A percentile compares a stretch with the other conserved stretches of the same genome.
Conservation (phyloP, 2,113 vertebrate genomes). For the Pedionomus torquatus region DNA sequence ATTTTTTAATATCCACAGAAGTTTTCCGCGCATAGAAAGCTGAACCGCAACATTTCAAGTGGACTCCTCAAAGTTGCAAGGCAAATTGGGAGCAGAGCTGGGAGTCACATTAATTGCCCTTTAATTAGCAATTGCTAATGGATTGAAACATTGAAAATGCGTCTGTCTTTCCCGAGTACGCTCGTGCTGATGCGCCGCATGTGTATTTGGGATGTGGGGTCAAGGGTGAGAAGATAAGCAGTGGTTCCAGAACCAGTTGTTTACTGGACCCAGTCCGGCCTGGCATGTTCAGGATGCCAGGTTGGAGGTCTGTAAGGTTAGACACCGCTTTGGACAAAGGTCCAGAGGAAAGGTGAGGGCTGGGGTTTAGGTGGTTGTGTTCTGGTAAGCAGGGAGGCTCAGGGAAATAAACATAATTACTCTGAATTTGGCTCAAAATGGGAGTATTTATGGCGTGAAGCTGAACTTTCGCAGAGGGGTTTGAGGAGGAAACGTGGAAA, state of each 20-base stretch:
- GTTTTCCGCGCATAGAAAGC: neutral
- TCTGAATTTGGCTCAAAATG: neutral
- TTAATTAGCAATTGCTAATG: constrained; percentile 27
- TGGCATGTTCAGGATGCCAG: neutral
- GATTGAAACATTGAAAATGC: neutral
- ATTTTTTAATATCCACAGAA: constrained; percentile 1
- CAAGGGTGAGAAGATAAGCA: neutral
- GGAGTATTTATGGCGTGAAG: neutral
- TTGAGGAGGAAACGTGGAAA: neutral
- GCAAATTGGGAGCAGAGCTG: neutral
- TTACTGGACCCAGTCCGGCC: neutral
- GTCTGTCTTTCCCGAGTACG: neutral
- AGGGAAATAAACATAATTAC: neutral
- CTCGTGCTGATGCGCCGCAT: accelerated
- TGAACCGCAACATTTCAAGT: neutral
- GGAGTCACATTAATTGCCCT: constrained; percentile 16
- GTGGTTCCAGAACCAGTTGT: neutral
- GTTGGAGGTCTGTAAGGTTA: neutral
- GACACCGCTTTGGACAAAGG: neutral
- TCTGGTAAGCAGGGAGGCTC: neutral
- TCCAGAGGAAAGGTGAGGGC: neutral
- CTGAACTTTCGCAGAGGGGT: neutral
- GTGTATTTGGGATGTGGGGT: neutral
- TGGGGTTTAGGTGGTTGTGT: neutral
- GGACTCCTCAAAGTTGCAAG: neutral